These are phyloP conservation scores for Eristalinus aeneus DNA, from an alignment of 2,888 invertebrate species.

Conservation along the genomic window DNA sequence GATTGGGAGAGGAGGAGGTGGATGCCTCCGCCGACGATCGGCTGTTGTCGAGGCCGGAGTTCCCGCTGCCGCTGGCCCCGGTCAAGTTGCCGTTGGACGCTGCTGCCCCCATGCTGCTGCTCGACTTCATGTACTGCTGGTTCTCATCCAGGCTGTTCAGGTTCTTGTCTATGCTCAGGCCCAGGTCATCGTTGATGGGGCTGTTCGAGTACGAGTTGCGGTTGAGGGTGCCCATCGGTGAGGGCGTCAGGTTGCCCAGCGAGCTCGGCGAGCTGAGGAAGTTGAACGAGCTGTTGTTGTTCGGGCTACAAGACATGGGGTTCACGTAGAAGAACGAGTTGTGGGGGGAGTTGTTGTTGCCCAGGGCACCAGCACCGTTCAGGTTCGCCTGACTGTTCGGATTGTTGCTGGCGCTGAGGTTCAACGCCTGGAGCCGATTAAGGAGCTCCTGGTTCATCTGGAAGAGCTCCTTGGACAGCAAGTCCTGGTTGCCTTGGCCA, in stretches of 20 bases:
- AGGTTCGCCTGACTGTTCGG: constrained; percentile 54
- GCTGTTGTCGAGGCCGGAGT: constrained; percentile 77
- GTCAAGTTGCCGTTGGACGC: constrained; percentile 81
- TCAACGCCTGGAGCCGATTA: constrained; percentile 79
- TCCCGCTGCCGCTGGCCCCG: constrained; percentile 73
- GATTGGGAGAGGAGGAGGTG: constrained; percentile 77
- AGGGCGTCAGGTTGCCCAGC: constrained; percentile 77
- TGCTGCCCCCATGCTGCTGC: constrained; percentile 72
- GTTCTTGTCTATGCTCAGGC: constrained; percentile 79
- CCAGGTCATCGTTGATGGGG: constrained; percentile 76
- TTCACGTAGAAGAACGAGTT: constrained; percentile 80
- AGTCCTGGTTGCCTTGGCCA: constrained; percentile 75
- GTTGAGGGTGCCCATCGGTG: constrained; percentile 78
- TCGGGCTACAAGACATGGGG: constrained; percentile 79
- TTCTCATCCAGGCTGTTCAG: constrained; percentile 82
- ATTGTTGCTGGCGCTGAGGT: constrained; percentile 74
- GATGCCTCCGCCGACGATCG: constrained; percentile 73
- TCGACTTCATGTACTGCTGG: constrained; percentile 85
- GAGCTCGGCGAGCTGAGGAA: constrained; percentile 76
- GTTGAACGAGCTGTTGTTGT: constrained; percentile 77
- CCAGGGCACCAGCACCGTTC: constrained; percentile 66
- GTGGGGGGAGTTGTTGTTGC: constrained; percentile 76
- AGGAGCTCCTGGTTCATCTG: constrained; percentile 80
- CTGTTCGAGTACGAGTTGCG: constrained; percentile 79
- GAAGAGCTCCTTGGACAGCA: constrained; percentile 79